Evolutionary conservation across 1,140 invertebrate genomes (phyloP).

Genomic region (Homalodisca vitripennis): DNA sequence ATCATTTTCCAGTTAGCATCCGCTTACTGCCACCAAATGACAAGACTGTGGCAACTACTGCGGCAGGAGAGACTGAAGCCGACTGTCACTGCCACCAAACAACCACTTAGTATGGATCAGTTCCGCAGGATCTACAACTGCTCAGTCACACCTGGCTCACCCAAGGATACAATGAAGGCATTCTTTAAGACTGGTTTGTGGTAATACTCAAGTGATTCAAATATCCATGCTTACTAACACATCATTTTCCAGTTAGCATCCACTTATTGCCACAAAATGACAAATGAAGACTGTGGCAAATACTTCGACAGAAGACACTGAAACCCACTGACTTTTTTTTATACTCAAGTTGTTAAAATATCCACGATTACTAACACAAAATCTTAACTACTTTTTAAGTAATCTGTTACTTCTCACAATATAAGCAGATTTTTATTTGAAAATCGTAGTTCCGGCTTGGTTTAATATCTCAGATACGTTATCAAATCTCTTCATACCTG

Average conservation of each 20-base stretch:
- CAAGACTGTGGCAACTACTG: constrained; percentile 48
- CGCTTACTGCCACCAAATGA: constrained; percentile 43
- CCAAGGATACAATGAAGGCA: constrained; percentile 53
- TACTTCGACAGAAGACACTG: constrained; percentile 49
- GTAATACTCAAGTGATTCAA: no score
- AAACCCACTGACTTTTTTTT: constrained; percentile 58
- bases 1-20: constrained; percentile 38
- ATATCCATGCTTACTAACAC: no score
- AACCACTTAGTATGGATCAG: constrained; percentile 51
- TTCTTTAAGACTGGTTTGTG: constrained; percentile 45
- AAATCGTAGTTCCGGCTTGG: no score
- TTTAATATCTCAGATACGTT: no score
- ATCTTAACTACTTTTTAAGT: no score
- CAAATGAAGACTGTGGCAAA: constrained; percentile 48
- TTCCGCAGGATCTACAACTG: constrained; percentile 69
- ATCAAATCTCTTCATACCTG: no score
- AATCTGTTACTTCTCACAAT: no score
- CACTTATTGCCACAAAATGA: constrained; percentile 43
- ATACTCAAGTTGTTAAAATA: no score
- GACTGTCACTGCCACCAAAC: constrained; percentile 54
- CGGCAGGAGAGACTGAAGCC: constrained; percentile 56
- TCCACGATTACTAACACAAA: no score
- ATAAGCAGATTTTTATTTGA: no score
- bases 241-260: constrained; percentile 38
- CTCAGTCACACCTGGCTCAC: constrained; percentile 62